A percentile compares a stretch with the other conserved stretches of the same genome.
These are phyloP conservation scores for Thecocarcelia acutangulata DNA, from an alignment of 2,888 invertebrate species.

Conservation along the genomic window DNA sequence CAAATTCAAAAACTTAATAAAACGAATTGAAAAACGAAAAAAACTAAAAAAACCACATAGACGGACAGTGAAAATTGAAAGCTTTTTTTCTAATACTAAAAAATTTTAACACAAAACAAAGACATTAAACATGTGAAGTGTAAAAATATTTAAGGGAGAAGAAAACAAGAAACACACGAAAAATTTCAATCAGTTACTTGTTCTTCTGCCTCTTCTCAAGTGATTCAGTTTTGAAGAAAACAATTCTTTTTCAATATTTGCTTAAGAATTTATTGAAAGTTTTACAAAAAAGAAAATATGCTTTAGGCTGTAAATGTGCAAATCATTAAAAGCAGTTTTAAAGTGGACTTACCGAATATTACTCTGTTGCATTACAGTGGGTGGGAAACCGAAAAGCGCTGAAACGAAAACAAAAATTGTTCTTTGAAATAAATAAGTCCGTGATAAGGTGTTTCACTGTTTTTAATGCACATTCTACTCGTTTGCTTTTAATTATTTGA, in stretches of 20 bases:
- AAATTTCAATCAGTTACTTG: constrained; percentile 3
- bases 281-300: constrained; percentile 4
- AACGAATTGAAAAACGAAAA: constrained; percentile 22
- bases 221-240: background rate
- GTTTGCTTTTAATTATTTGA: too few species aligned
- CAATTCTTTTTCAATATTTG: constrained; percentile 20
- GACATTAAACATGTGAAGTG: constrained; percentile 51
- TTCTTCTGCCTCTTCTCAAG: background rate
- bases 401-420: background rate
- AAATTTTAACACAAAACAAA: constrained; percentile 27
- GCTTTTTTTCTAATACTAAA: constrained; percentile 20
- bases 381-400: background rate
- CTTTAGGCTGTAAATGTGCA: constrained; percentile 25
- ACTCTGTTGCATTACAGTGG: constrained; percentile 14
- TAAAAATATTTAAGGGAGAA: constrained; percentile 17
- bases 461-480: background rate
- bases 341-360: constrained; percentile 11
- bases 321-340: constrained; percentile 21
- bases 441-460: background rate
- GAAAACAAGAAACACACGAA: background rate
- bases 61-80: background rate
- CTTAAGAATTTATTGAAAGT: constrained; percentile 27
- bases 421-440: background rate
- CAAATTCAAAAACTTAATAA: constrained; percentile 56
- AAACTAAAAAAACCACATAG: background rate